Evolutionary conservation across 2,888 invertebrate genomes (phyloP), one percentile per base, ranked within the genome.

Genomic region (Podotricha telesiphe): DNA sequence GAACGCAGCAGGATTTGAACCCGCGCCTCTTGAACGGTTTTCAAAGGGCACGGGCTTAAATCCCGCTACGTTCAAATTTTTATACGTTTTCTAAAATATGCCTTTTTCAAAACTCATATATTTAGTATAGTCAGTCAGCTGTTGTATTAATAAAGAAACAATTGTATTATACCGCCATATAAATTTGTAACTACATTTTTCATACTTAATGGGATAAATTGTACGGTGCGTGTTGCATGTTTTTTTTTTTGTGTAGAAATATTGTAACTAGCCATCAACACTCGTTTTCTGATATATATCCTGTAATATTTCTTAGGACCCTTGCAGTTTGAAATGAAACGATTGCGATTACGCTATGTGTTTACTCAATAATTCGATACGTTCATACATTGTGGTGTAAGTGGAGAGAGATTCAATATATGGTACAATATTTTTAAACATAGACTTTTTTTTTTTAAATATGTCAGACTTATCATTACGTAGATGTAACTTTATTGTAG

Each of bases 311-410:
- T 87, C 87, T 88, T 76, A 76, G 79, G 86, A 81, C 87, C 86
- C 87, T 86, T 85, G 85, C 88, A 84, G 82, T 85, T 86, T 83
- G 85, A 85, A 84, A 87, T 86, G 88, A 86, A 89, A 86, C 87
- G 89, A 88, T 88, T 81, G 84, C 87, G 89, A 89, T 89, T 90
- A 89, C 86, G 80, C 78, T 81, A 83, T 86, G 88, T 93, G 91
- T 92, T 93, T 93, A 91, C 91, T 89, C 90, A 91, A 93, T 92
- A 92, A 92, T 93, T 91, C 91, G 92, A 91, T 90, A 86, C 86
- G 86, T 81, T 74, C 74, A 78, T 73, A 77, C 76, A 63, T 20
- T 11, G 17, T 34, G 4, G 7, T 10, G 11, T 19, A 56, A 28
- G 11, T 11, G 19, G 20, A 19, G 11, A 17, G 51, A 15, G 58